Evolutionary conservation across 2,888 invertebrate genomes (phyloP).

Genomic region (Hydroisotoma schaefferi): DNA sequence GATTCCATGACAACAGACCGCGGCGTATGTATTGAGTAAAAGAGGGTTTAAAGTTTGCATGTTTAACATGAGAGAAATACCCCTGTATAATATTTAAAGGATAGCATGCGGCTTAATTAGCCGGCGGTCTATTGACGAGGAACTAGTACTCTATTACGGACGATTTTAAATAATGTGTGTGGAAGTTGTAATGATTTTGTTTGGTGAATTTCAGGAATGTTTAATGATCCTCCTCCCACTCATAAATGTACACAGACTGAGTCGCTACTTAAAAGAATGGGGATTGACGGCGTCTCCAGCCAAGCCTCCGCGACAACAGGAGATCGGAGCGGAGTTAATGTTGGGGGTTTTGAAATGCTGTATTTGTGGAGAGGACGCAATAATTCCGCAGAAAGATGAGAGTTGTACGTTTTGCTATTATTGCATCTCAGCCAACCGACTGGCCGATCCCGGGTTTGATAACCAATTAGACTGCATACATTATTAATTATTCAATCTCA

Average conservation of each 20-base stretch:
- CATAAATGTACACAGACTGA: conserved; percentile 36
- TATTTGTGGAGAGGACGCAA: conserved; percentile 39
- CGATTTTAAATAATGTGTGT: not conserved
- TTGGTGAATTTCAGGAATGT: conserved; percentile 35
- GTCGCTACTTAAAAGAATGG: conserved; percentile 19
- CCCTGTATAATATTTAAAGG: no score
- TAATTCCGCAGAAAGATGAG: conserved; percentile 30
- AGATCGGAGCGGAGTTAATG: not conserved
- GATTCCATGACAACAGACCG: not conserved
- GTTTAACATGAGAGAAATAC: no score
- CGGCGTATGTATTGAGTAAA: no score
- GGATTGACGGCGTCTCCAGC: not conserved
- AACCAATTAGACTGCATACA: no score
- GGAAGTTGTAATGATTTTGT: no score
- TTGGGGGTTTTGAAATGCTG: conserved; percentile 22
- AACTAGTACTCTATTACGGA: not conserved
- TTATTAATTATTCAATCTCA: no score
- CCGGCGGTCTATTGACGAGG: no score
- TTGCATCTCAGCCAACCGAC: conserved; percentile 34
- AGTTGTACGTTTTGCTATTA: conserved; percentile 36
- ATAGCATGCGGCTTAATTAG: no score
- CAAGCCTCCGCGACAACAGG: no score
- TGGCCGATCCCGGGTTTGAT: conserved; percentile 17
- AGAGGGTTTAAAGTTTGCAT: no score
- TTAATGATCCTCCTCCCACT: conserved; percentile 38